A percentile compares a stretch with the other conserved stretches of the same genome.
Evolutionary conservation across 2,888 invertebrate genomes (phyloP).

Genomic region (Andrena chrysosceles): DNA sequence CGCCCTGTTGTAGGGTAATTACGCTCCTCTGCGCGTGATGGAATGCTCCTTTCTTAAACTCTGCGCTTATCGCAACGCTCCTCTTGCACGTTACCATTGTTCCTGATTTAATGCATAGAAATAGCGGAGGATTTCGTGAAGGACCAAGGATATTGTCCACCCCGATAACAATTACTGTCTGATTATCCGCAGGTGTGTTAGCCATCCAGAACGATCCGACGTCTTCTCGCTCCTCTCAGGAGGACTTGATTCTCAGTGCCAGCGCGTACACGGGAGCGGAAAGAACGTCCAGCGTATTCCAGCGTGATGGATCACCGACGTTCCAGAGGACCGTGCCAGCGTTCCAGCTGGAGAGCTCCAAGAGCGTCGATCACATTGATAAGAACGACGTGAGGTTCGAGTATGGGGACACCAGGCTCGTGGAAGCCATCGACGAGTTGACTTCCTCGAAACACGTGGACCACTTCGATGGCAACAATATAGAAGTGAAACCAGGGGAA

Average conservation of each 20-base stretch:
- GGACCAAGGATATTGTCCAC: neutral
- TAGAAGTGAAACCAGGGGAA: slow-evolving; percentile 81
- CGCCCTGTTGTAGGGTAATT: slow-evolving; percentile 26
- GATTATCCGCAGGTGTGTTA: slow-evolving; percentile 68
- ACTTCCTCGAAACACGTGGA: slow-evolving; percentile 80
- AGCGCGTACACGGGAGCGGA: slow-evolving; percentile 74
- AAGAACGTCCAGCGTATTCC: slow-evolving; percentile 69
- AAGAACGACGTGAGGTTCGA: slow-evolving; percentile 61
- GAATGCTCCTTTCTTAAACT: neutral
- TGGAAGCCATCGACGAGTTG: slow-evolving; percentile 75
- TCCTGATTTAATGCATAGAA: neutral
- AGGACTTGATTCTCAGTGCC: slow-evolving; percentile 76
- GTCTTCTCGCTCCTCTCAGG: slow-evolving; percentile 70
- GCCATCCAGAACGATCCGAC: slow-evolving; percentile 81
- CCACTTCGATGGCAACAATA: slow-evolving; percentile 82
- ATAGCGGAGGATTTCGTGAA: neutral
- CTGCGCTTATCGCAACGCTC: neutral
- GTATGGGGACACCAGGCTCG: slow-evolving; percentile 60
- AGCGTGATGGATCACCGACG: slow-evolving; percentile 60
- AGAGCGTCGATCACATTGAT: slow-evolving; percentile 65
- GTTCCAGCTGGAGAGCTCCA: slow-evolving; percentile 77
- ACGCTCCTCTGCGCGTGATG: neutral
- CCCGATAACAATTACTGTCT: neutral
- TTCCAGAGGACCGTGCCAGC: slow-evolving; percentile 74
- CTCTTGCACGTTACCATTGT: neutral